Percentiles rank a stretch among this genome's conserved stretches.
These are phyloP conservation scores for Anagyrus pseudococci DNA, from an alignment of 2,888 invertebrate genomes.

Conservation along the genomic window DNA sequence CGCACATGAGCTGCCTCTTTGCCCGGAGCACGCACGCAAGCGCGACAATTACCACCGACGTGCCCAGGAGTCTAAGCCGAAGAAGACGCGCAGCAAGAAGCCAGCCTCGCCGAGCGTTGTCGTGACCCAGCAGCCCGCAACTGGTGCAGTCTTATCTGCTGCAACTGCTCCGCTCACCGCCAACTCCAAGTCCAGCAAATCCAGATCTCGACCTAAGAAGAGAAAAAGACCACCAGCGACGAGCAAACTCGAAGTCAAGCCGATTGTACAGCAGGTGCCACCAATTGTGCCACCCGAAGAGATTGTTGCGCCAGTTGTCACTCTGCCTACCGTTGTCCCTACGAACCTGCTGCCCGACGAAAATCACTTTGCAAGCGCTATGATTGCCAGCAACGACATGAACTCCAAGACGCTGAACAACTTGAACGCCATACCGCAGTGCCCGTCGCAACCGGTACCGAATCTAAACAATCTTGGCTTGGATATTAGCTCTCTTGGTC, in stretches of 20 bases:
- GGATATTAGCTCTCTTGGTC: slow-evolving; percentile 53
- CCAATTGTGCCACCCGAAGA: background rate
- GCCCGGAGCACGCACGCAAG: slow-evolving; percentile 84
- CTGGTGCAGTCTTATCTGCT: background rate
- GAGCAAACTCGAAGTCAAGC: slow-evolving; percentile 22
- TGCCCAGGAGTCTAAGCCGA: slow-evolving; percentile 78
- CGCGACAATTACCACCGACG: slow-evolving; percentile 83
- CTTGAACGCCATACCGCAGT: slow-evolving; percentile 47
- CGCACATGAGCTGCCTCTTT: slow-evolving; percentile 81
- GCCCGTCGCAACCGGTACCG: slow-evolving; percentile 48
- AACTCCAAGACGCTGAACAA: slow-evolving; percentile 57
- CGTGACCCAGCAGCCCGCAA: slow-evolving; percentile 55
- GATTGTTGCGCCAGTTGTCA: background rate
- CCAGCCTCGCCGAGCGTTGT: slow-evolving; percentile 66
- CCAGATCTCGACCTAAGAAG: slow-evolving; percentile 57
- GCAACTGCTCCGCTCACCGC: background rate
- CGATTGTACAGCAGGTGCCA: background rate
- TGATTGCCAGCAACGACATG: slow-evolving; percentile 46
- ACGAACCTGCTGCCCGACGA: slow-evolving; percentile 29
- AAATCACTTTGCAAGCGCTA: slow-evolving; percentile 44
- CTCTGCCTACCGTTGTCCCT: slow-evolving; percentile 7
- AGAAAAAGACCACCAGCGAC: slow-evolving; percentile 54
- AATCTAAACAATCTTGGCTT: slow-evolving; percentile 53
- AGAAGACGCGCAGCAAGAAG: slow-evolving; percentile 72
- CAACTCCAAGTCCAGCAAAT: slow-evolving; percentile 43